A percentile compares a stretch with the other conserved stretches of the same genome.
phyloP scores from a whole-genome alignment of 2,113 vertebrate genomes.

The Crotalus helleri region DNA sequence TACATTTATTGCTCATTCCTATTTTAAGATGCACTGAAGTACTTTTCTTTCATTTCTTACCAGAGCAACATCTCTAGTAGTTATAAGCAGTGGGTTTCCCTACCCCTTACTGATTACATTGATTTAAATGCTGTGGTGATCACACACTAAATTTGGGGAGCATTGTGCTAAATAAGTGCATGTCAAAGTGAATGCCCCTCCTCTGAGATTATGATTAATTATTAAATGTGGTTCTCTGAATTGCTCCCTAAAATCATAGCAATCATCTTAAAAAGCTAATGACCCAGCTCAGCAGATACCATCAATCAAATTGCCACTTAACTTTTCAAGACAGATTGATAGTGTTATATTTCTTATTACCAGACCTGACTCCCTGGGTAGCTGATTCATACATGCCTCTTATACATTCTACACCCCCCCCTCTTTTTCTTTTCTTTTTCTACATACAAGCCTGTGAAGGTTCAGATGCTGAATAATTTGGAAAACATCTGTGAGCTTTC shows the following conservation, averaged over 20 bases:
- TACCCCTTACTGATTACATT: background rate
- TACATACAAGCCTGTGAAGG: background rate
- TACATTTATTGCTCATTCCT: background rate
- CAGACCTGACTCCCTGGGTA: background rate
- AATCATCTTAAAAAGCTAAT: conserved; percentile 11
- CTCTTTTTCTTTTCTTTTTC: background rate
- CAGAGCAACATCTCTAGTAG: background rate
- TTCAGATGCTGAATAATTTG: conserved; percentile 20
- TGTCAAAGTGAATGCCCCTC: background rate
- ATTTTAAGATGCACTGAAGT: background rate
- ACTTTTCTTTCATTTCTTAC: background rate
- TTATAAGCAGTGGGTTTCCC: background rate
- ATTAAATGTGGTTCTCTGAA: conserved; percentile 7
- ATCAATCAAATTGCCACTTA: conserved; percentile 23
- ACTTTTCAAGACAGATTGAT: conserved; percentile 16
- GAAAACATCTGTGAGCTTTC: conserved; percentile 35
- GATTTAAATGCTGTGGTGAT: background rate
- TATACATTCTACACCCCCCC: background rate
- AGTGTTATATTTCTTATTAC: background rate
- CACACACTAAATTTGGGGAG: background rate
- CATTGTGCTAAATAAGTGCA: conserved; percentile 17
- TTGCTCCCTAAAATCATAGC: conserved; percentile 16
- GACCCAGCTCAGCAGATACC: conserved; percentile 22
- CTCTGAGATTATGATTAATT: conserved; percentile 23
- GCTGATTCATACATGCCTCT: conserved; percentile 3